A percentile compares a stretch with the other conserved stretches of the same genome.
These are phyloP conservation scores for Phrynocephalus versicolor DNA, from an alignment of 2,113 vertebrate species.

Conservation along the genomic window DNA sequence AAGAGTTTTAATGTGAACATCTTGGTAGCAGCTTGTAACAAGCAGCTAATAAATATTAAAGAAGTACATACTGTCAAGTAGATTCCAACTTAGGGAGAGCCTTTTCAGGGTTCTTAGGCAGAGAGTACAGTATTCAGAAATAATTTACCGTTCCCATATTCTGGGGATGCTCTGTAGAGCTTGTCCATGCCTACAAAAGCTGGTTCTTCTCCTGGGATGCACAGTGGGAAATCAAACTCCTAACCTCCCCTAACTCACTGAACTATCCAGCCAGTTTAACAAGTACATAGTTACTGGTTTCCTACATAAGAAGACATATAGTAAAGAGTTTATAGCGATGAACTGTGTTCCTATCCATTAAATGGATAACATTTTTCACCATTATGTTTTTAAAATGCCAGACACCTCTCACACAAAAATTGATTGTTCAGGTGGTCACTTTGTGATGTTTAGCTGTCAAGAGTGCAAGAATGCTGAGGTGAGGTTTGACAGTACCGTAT, in stretches of 20 bases:
- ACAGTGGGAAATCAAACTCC: too few relatives aligned
- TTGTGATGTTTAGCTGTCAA: background rate
- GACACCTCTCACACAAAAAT: background rate
- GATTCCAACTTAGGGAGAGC: too few relatives aligned
- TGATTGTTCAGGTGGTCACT: background rate
- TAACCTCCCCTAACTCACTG: too few relatives aligned
- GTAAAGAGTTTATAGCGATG: background rate
- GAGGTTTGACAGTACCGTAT: background rate
- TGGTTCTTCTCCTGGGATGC: too few relatives aligned
- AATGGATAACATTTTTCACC: background rate
- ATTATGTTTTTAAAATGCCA: slow-evolving; percentile 13
- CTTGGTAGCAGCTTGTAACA: background rate
- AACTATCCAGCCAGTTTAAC: too few relatives aligned
- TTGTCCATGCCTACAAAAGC: too few relatives aligned
- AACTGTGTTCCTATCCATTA: fast-evolving
- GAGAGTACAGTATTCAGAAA: too few relatives aligned
- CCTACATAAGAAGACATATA: background rate
- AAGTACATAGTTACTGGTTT: background rate
- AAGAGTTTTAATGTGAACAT: background rate
- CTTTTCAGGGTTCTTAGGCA: too few relatives aligned
- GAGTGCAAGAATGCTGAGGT: background rate
- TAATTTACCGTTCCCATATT: too few relatives aligned
- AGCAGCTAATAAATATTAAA: background rate
- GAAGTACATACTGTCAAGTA: too few relatives aligned
- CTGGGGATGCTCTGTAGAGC: too few relatives aligned